phyloP scores from a whole-genome alignment of 2,113 vertebrate genomes.

The Tragulus kanchil region DNA sequence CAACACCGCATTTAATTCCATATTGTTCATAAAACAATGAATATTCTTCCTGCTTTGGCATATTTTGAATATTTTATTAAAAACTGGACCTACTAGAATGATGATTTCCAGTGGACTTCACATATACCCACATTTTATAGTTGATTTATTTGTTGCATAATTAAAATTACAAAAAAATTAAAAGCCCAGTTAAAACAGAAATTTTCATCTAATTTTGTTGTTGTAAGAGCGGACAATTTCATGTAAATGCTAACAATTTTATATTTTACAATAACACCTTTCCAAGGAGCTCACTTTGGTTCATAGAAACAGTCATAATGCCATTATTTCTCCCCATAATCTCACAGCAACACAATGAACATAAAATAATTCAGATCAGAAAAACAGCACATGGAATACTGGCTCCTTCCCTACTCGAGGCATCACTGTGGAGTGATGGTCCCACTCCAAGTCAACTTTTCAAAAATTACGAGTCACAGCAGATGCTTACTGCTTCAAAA shows the following conservation, averaged over 20 bases:
- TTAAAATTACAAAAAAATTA: slow-evolving; percentile 38
- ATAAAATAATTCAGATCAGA: not conserved
- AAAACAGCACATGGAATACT: not conserved
- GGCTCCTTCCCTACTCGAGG: fast-evolving
- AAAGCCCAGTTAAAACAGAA: not conserved
- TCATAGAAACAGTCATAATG: not conserved
- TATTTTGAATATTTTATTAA: slow-evolving; percentile 15
- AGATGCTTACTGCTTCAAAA: not conserved
- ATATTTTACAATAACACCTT: not conserved
- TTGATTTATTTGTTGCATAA: not conserved
- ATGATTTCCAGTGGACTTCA: not conserved
- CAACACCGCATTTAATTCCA: not conserved
- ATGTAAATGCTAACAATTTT: not conserved
- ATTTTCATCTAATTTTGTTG: not conserved
- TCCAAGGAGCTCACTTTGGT: not conserved
- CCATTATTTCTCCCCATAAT: not conserved
- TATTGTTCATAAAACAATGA: slow-evolving; percentile 10
- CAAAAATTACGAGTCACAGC: slow-evolving; percentile 7
- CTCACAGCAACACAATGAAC: not conserved
- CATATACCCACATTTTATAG: not conserved
- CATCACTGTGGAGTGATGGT: not conserved
- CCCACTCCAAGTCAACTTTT: not conserved
- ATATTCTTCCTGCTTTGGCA: not conserved
- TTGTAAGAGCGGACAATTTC: not conserved
- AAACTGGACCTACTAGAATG: not conserved